A percentile compares a stretch with the other conserved stretches of the same genome.
Evolutionary conservation across 2,113 vertebrate genomes (phyloP).

Genomic region (Bombycilla garrulus): DNA sequence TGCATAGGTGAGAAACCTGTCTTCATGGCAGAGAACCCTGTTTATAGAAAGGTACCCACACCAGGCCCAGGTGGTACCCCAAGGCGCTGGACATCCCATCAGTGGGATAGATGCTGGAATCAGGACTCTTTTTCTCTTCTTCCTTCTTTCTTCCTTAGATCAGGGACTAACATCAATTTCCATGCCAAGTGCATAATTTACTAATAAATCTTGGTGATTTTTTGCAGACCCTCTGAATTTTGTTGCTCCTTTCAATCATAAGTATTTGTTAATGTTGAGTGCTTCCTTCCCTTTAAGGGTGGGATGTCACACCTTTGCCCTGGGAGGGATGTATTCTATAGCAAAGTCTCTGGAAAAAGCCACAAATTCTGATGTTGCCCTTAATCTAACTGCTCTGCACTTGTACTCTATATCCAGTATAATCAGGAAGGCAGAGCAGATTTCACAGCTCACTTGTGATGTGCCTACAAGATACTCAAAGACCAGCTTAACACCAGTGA

Average conservation of each 20-base stretch:
- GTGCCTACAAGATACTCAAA: not conserved
- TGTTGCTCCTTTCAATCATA: not conserved
- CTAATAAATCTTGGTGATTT: not conserved
- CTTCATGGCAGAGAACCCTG: not conserved
- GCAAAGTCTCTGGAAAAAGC: not conserved
- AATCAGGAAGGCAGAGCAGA: not conserved
- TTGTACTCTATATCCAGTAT: not conserved
- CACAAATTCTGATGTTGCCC: fast-evolving
- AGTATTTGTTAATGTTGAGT: not conserved
- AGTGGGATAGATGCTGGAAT: not conserved
- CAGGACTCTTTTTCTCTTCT: not conserved
- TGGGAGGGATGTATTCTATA: not conserved
- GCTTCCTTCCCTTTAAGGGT: not conserved
- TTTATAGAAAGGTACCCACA: not conserved
- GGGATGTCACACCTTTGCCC: not conserved
- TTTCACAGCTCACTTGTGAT: not conserved
- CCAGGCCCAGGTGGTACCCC: no score
- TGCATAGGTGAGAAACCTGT: not conserved
- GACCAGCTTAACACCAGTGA: not conserved
- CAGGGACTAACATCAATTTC: not conserved
- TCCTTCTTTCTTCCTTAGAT: not conserved
- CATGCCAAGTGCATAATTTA: not conserved
- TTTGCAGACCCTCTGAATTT: not conserved
- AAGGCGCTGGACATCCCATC: no score
- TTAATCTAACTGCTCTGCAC: not conserved